These are phyloP conservation scores for Eueides isabella DNA, from an alignment of 1,140 invertebrate genomes.

Conservation along the genomic window DNA sequence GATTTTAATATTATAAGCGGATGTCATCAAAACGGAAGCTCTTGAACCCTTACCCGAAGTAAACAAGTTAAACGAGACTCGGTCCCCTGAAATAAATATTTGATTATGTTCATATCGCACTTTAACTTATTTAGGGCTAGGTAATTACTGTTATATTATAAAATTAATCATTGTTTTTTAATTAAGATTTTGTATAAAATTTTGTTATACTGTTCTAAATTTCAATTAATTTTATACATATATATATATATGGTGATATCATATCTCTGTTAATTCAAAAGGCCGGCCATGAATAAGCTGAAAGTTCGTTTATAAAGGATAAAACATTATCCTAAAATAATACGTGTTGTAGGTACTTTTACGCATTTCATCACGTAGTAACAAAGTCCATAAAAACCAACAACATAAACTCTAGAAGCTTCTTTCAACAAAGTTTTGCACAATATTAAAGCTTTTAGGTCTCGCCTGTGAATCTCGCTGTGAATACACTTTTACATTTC, in stretches of 20 bases:
- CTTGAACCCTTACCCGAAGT: slow-evolving; percentile 32
- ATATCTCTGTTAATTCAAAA: slow-evolving; percentile 5
- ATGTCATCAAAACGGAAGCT: slow-evolving; percentile 31
- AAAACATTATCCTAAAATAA: not conserved
- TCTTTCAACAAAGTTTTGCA: slow-evolving; percentile 29
- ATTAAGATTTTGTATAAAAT: not conserved
- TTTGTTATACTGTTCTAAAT: not conserved
- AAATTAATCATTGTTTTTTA: slow-evolving; percentile 14
- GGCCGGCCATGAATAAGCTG: not conserved
- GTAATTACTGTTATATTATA: slow-evolving; percentile 11
- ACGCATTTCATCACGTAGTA: slow-evolving; percentile 15
- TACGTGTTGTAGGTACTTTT: slow-evolving; percentile 12
- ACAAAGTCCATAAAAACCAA: slow-evolving; percentile 28
- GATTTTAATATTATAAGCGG: slow-evolving; percentile 58
- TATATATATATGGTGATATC: not conserved
- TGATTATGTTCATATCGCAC: slow-evolving; percentile 16
- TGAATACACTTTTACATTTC: slow-evolving; percentile 25
- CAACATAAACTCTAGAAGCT: slow-evolving; percentile 29
- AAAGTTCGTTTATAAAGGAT: not conserved
- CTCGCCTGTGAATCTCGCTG: slow-evolving; percentile 21
- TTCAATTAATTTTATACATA: not conserved
- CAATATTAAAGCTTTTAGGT: slow-evolving; percentile 34
- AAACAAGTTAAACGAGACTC: slow-evolving; percentile 23
- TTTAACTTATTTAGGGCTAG: slow-evolving; percentile 1
- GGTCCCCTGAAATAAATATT: slow-evolving; percentile 16